Conservation (phyloP, 2,113 vertebrate genomes). For the Bostrychus sinensis region DNA sequence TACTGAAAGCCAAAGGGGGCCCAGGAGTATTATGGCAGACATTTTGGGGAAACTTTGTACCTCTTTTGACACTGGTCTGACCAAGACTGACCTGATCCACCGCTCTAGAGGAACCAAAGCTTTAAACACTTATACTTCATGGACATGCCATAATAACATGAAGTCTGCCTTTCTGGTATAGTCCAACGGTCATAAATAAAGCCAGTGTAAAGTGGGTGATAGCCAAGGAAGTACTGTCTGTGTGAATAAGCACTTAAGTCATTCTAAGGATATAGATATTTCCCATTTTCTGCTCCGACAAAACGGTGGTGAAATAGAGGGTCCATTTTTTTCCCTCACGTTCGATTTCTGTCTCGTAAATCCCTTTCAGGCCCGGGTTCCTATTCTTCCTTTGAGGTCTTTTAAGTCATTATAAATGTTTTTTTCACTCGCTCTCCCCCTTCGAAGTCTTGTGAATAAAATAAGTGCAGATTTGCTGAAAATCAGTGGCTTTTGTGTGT, state of each 20-base stretch:
- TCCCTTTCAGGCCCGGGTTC: constrained; percentile 71
- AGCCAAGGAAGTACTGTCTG: constrained; percentile 27
- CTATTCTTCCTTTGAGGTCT: constrained; percentile 81
- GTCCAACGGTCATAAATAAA: constrained; percentile 34
- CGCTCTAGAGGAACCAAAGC: neutral
- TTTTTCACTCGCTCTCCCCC: constrained; percentile 60
- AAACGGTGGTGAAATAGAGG: constrained; percentile 70
- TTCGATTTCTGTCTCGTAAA: constrained; percentile 75
- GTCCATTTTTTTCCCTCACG: constrained; percentile 57
- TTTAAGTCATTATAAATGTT: constrained; percentile 85
- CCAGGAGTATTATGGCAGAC: neutral
- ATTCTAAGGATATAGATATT: constrained; percentile 68
- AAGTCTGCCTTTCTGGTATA: constrained; percentile 30
- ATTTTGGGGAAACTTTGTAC: neutral
- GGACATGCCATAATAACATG: constrained; percentile 50
- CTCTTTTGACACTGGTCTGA: neutral
- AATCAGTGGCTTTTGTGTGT: constrained; percentile 99
- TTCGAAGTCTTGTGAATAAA: constrained; percentile 91
- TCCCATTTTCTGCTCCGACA: constrained; percentile 70
- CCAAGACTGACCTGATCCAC: neutral
- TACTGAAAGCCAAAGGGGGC: too few relatives aligned
- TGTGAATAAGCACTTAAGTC: constrained; percentile 58
- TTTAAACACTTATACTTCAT: too few relatives aligned
- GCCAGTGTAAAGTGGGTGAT: constrained; percentile 42
- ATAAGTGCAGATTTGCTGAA: constrained; percentile 99